Evolutionary conservation across 2,888 invertebrate genomes (phyloP).

Genomic region (Digitonthophagus gazella): DNA sequence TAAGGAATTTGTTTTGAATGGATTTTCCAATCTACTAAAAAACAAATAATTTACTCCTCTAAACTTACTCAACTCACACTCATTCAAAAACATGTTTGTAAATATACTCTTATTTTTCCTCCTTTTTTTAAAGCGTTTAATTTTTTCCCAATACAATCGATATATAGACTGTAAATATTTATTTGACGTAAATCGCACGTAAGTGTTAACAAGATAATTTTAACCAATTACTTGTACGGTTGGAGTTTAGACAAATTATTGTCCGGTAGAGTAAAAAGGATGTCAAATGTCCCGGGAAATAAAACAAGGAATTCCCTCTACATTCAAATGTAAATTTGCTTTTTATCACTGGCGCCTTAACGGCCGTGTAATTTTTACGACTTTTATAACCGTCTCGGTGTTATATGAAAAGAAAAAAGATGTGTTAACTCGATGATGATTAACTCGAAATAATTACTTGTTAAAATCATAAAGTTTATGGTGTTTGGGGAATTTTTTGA

Average conservation of each 20-base stretch:
- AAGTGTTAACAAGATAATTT: background rate
- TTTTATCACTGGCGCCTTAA: background rate
- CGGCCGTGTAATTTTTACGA: background rate
- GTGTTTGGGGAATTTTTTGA: background rate
- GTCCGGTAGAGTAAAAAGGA: background rate
- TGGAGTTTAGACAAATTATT: background rate
- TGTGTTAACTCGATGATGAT: background rate
- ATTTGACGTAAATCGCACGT: background rate
- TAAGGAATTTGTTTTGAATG: too few species aligned
- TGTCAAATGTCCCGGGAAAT: background rate
- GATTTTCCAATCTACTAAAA: too few species aligned
- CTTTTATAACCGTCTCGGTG: background rate
- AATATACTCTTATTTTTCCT: too few species aligned
- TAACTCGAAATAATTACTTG: background rate
- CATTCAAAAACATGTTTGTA: too few species aligned
- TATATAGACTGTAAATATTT: too few species aligned
- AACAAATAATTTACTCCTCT: too few species aligned
- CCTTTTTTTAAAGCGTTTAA: too few species aligned
- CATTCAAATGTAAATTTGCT: background rate
- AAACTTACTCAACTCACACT: too few species aligned
- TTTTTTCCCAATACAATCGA: too few species aligned
- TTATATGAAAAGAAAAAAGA: too few species aligned
- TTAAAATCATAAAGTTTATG: background rate
- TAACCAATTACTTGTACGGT: background rate
- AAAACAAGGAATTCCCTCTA: background rate